Percentiles rank a stretch among this genome's conserved stretches.
Evolutionary conservation across 2,113 vertebrate genomes (phyloP).

Genomic region (Odocoileus hemionus): DNA sequence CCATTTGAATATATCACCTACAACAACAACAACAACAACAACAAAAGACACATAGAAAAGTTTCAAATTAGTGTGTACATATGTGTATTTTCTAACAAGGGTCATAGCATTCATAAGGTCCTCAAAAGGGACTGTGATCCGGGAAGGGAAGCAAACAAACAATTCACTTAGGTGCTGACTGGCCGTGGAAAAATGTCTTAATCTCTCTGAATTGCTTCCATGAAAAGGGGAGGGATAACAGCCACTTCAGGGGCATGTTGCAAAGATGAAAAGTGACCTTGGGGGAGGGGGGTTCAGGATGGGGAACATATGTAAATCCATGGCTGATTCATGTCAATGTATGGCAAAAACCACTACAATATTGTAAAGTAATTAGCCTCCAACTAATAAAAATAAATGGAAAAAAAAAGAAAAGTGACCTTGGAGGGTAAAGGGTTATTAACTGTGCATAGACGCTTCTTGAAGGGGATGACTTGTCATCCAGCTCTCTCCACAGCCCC

Average conservation of each 20-base stretch:
- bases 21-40: neutral
- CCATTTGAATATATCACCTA: slow-evolving; percentile 48
- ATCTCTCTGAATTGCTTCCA: neutral
- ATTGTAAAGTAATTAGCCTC: too few relatives aligned
- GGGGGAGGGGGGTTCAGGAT: too few relatives aligned
- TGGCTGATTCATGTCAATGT: too few relatives aligned
- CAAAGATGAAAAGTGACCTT: rapidly evolving
- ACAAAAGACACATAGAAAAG: neutral
- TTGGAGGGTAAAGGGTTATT: neutral
- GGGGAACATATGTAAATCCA: too few relatives aligned
- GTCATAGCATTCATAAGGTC: neutral
- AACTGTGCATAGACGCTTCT: neutral
- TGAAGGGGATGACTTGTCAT: rapidly evolving
- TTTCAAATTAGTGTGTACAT: slow-evolving; percentile 18
- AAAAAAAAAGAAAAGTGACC: too few relatives aligned
- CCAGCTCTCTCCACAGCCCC: neutral
- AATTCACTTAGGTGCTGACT: neutral
- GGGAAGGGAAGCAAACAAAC: neutral
- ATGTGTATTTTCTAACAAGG: slow-evolving; percentile 6
- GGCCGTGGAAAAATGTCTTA: neutral
- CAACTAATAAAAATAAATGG: too few relatives aligned
- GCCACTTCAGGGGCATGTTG: rapidly evolving
- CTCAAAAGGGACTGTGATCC: neutral
- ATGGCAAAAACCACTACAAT: too few relatives aligned
- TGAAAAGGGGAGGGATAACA: neutral